These are phyloP conservation scores for Characodon lateralis DNA, from an alignment of 2,797 vertebrate genomes.

Conservation along the genomic window DNA sequence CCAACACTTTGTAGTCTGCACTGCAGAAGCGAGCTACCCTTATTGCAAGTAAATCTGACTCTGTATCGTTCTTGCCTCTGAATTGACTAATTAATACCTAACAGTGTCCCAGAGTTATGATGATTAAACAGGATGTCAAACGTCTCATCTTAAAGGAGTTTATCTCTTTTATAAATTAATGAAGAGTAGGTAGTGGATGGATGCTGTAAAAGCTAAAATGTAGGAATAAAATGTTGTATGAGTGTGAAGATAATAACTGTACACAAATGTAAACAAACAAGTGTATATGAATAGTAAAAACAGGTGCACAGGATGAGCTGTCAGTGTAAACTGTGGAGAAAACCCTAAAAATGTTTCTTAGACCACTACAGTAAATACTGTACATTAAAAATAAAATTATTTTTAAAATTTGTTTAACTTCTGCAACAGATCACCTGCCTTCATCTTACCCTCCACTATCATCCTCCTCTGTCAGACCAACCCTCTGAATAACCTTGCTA, in stretches of 20 bases:
- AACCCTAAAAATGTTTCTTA: neutral
- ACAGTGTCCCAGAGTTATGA: neutral
- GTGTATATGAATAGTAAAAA: neutral
- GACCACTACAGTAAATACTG: neutral
- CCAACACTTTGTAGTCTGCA: too few relatives aligned
- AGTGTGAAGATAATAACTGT: neutral
- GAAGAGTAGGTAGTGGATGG: neutral
- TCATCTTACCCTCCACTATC: too few relatives aligned
- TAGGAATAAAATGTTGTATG: neutral
- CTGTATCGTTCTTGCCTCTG: too few relatives aligned
- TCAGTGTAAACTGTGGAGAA: neutral
- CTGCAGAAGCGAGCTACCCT: too few relatives aligned
- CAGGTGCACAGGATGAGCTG: neutral
- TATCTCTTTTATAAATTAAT: neutral
- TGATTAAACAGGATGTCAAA: neutral
- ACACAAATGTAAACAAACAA: neutral
- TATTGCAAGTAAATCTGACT: too few relatives aligned
- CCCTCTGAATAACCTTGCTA: too few relatives aligned
- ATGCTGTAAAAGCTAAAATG: neutral
- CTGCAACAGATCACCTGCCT: too few relatives aligned
- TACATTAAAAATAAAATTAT: neutral
- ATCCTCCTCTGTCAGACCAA: too few relatives aligned
- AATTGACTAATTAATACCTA: too few relatives aligned
- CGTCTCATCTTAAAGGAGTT: neutral
- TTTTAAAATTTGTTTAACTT: neutral